Evolutionary conservation across 2,113 vertebrate genomes (phyloP).

Genomic region (Heteronetta atricapilla): DNA sequence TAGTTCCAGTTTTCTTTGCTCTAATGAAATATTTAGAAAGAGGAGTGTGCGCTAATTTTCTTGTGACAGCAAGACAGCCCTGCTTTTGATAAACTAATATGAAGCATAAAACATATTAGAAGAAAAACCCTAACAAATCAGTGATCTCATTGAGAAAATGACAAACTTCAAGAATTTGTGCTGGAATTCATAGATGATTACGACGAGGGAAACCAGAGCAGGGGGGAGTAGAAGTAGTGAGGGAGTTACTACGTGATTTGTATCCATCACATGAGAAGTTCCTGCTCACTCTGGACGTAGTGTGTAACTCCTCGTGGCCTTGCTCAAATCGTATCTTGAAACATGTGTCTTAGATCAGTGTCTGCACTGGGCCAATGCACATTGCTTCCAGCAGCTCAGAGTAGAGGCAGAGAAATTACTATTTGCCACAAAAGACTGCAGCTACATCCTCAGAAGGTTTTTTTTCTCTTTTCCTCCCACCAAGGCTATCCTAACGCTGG

Average conservation of each 20-base stretch:
- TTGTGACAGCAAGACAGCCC: not conserved
- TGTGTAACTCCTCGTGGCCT: not conserved
- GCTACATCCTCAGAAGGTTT: not conserved
- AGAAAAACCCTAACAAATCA: not conserved
- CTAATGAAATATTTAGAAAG: conserved; percentile 7
- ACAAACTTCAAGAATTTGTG: not conserved
- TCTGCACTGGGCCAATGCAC: not conserved
- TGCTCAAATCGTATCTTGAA: not conserved
- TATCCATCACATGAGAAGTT: not conserved
- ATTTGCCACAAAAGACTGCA: not conserved
- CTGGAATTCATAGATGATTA: not conserved
- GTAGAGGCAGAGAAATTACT: not conserved
- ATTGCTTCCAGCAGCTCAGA: not conserved
- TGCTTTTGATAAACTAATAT: not conserved
- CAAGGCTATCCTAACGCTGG: not conserved
- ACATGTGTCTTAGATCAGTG: not conserved
- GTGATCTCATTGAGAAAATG: not conserved
- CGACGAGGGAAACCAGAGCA: not conserved
- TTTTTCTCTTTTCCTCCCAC: not conserved
- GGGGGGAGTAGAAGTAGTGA: not conserved
- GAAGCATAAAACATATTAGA: not conserved
- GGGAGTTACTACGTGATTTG: not conserved
- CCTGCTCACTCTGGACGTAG: not conserved
- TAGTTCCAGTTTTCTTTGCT: not conserved
- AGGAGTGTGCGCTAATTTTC: not conserved